Base-by-base conservation (phyloP, 2,113 vertebrate species). In the Xenus cinereus region DNA sequence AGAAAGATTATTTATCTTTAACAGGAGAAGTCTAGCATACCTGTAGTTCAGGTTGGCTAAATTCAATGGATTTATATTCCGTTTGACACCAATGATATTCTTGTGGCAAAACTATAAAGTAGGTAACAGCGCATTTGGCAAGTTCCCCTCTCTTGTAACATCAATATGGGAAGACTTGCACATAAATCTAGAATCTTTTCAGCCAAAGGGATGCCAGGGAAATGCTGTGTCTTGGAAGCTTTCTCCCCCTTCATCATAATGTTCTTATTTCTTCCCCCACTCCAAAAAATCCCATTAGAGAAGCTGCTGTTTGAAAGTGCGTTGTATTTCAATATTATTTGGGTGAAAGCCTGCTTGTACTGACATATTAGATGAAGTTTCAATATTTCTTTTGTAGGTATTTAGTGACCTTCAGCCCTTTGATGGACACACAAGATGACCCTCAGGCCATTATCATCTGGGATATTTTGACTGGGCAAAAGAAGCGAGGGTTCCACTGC, bases 361-460 rank as follows among this genome's bases (percentile, higher is more conserved):
- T 75, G 46, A 37, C 8, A 9, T 59, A 14, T 4, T 57, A 19
- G n/a, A 53, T 89, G 22, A 79, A 63, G 26, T 64, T 60, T 48
- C 48, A 48, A 12, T 48, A 2, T 82, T 72, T 97, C 41, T 84
- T 22, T 85, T 93, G 8, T 95, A 99, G 99, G 83, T 99, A 99
- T 66, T 98, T 99, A 91, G 99, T 99, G 93, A 99, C 99, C 12
- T 99, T 99, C 97, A 99, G 99, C 96, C 99, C 99, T 28, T 97
- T 99, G 67, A 99, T 99, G 99, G 99, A 99, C 98, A 99, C 99
- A 0, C 99, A 99, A 95, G 99, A 99, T 78, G 99, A 99, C 85
- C 99, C 99, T 59, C 99, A 99, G 97, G 99, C 99, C 66, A 99
- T 99, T 97, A 99, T 99, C 95, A 99, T 99, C 96, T 99, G 99